These are phyloP conservation scores for Macrophya annulata DNA, from an alignment of 2,888 invertebrate genomes.

Conservation along the genomic window DNA sequence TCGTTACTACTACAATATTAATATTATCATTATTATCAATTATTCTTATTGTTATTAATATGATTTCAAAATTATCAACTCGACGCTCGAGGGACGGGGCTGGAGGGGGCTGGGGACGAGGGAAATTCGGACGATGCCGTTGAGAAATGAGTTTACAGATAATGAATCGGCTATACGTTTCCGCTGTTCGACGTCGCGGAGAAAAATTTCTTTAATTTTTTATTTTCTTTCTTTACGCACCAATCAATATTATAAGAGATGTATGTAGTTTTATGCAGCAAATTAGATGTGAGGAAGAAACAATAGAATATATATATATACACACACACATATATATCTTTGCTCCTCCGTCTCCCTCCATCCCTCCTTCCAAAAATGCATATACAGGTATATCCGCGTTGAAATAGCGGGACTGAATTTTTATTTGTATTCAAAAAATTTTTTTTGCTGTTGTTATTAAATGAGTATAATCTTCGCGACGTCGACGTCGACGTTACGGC, in stretches of 20 bases:
- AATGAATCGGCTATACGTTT: background rate
- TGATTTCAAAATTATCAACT: background rate
- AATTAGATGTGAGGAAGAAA: background rate
- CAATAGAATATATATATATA: too few relatives aligned
- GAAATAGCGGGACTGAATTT: constrained; percentile 7
- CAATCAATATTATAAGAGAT: background rate
- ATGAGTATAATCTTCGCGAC: constrained; percentile 22
- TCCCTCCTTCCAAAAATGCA: too few relatives aligned
- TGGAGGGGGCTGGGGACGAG: background rate
- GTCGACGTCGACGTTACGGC: background rate
- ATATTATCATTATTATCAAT: constrained; percentile 25
- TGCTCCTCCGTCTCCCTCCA: background rate
- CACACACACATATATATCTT: too few relatives aligned
- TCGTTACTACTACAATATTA: background rate
- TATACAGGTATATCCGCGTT: background rate
- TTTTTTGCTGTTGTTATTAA: background rate
- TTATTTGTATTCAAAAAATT: background rate
- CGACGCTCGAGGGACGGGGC: too few relatives aligned
- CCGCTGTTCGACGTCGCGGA: constrained; percentile 16
- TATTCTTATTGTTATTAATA: constrained; percentile 6
- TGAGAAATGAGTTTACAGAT: background rate
- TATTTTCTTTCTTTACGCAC: background rate
- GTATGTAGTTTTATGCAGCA: background rate
- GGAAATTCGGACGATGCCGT: constrained; percentile 4
- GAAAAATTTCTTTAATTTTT: background rate